Evolutionary conservation across 1,140 invertebrate species (phyloP).

Genomic region (Caerostris extrusa): DNA sequence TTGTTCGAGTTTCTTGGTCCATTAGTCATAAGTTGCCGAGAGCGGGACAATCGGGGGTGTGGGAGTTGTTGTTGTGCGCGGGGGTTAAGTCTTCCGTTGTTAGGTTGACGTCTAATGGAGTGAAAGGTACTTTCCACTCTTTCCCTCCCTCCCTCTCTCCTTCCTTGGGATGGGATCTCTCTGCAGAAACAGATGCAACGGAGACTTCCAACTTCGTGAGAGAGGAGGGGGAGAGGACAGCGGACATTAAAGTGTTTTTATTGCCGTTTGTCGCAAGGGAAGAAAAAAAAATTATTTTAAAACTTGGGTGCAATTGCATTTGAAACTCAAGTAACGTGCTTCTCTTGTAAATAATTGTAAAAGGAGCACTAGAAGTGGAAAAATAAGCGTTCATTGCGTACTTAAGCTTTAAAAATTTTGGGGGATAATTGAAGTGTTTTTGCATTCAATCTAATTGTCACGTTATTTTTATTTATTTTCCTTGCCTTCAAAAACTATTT

Average conservation of each 20-base stretch:
- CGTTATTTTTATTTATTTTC: no score
- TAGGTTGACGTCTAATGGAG: constrained; percentile 57
- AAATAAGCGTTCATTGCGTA: no score
- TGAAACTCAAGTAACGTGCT: no score
- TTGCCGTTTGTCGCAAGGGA: no score
- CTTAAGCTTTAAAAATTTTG: no score
- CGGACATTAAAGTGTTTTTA: neutral
- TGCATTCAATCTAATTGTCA: no score
- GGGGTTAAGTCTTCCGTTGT: constrained; percentile 61
- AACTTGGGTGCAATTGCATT: no score
- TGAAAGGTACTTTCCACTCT: constrained; percentile 50
- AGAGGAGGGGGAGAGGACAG: neutral
- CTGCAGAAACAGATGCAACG: neutral
- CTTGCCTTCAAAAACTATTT: no score
- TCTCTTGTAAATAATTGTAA: no score
- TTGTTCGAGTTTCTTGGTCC: constrained; percentile 56
- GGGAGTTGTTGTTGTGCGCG: constrained; percentile 37
- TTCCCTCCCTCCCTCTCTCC: neutral
- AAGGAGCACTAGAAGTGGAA: no score
- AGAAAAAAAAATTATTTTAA: no score
- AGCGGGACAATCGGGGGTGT: constrained; percentile 45
- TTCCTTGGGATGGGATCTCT: neutral
- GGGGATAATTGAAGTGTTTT: no score
- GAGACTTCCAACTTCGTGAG: neutral
- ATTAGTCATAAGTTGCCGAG: constrained; percentile 61